phyloP scores from a whole-genome alignment of 2,888 invertebrate genomes.

The Luffia ferchaultella region DNA sequence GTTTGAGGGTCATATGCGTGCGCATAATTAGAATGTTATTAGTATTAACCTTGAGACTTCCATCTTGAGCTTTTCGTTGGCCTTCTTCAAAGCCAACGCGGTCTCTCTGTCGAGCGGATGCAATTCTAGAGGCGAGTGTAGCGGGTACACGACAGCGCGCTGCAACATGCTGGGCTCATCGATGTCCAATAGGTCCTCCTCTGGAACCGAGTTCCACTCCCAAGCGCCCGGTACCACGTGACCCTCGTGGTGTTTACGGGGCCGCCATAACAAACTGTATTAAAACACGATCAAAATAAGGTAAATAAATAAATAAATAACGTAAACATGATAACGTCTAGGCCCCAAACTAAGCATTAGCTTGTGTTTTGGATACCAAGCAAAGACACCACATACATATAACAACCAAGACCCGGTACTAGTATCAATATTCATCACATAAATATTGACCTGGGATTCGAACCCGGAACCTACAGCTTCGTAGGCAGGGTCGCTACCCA shows the following conservation, averaged over 20 bases:
- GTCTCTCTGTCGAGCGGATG: slow-evolving; percentile 25
- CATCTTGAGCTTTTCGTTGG: slow-evolving; percentile 34
- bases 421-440: too few relatives aligned
- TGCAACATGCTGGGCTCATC: slow-evolving; percentile 34
- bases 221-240: slow-evolving; percentile 33
- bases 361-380: too few relatives aligned
- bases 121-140: slow-evolving; percentile 45
- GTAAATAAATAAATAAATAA: background rate
- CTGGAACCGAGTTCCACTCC: slow-evolving; percentile 42
- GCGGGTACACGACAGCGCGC: slow-evolving; percentile 37
- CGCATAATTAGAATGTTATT: too few relatives aligned
- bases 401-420: too few relatives aligned
- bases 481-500: too few relatives aligned
- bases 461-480: too few relatives aligned
- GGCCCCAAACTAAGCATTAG: too few relatives aligned
- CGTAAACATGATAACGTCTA: too few relatives aligned
- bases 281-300: background rate
- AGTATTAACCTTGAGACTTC: background rate
- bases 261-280: slow-evolving; percentile 33
- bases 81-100: slow-evolving; percentile 29
- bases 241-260: slow-evolving; percentile 36
- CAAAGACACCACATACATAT: too few relatives aligned
- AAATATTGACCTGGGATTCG: too few relatives aligned
- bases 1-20: too few relatives aligned
- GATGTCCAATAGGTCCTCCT: slow-evolving; percentile 43